phyloP scores from a whole-genome alignment of 2,888 invertebrate genomes.

The Copidosoma aretas region DNA sequence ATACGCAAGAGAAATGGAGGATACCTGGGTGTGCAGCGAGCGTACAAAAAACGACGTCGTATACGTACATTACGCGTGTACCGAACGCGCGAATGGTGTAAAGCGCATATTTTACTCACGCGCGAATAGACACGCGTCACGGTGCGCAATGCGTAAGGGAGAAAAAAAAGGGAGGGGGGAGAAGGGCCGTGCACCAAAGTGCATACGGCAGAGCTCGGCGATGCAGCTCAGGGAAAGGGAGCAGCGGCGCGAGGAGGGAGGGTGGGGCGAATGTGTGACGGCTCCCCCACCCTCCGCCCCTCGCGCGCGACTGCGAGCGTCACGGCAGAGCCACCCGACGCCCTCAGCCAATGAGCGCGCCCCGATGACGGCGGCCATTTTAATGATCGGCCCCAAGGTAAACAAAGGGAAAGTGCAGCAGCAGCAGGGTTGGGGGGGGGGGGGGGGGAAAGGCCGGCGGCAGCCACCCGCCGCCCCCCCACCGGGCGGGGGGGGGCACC shows the following conservation, averaged over 20 bases:
- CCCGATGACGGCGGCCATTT: constrained; percentile 61
- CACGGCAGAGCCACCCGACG: constrained; percentile 14
- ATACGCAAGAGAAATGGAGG: no score
- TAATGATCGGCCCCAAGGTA: constrained; percentile 62
- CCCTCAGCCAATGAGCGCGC: constrained; percentile 58
- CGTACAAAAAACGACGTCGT: no score
- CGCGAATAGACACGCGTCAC: not conserved
- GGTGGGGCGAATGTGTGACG: not conserved
- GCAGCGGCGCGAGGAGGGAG: constrained; percentile 10
- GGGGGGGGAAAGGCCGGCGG: no score
- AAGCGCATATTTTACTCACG: no score
- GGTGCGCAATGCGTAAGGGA: not conserved
- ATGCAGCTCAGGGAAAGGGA: not conserved
- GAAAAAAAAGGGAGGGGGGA: not conserved
- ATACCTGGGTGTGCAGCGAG: no score
- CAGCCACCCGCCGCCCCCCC: constrained; percentile 38
- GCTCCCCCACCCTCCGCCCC: no score
- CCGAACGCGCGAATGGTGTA: no score
- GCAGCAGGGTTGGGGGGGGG: no score
- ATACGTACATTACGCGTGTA: no score
- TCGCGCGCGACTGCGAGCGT: constrained; percentile 11
- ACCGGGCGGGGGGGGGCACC: no score
- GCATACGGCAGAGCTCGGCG: not conserved
- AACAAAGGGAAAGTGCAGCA: constrained; percentile 53
- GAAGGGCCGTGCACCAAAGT: not conserved